phyloP scores from a whole-genome alignment of 2,888 invertebrate species.

The Lithodes maja region DNA sequence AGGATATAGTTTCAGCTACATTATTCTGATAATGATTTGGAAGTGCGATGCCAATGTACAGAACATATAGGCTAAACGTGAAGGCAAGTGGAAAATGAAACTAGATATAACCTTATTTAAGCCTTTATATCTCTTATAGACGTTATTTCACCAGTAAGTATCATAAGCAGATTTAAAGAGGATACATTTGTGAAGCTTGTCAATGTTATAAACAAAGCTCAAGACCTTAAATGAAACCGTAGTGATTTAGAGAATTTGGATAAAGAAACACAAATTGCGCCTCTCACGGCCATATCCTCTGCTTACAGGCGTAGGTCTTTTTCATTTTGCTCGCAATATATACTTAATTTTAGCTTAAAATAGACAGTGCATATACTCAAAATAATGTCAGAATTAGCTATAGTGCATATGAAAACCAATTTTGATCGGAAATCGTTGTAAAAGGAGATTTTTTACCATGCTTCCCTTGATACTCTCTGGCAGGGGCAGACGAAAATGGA shows the following conservation, averaged over 20 bases:
- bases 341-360: background rate
- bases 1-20: slow-evolving; percentile 50
- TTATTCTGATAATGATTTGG: background rate
- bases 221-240: background rate
- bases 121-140: slow-evolving; percentile 11
- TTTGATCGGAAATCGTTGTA: background rate
- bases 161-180: slow-evolving; percentile 26
- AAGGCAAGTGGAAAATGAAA: slow-evolving; percentile 32
- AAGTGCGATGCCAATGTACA: slow-evolving; percentile 25
- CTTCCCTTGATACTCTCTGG: background rate
- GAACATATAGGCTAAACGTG: slow-evolving; percentile 25
- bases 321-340: slow-evolving; percentile 33
- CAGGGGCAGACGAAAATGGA: background rate
- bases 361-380: background rate
- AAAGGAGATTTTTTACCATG: slow-evolving; percentile 18
- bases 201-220: background rate
- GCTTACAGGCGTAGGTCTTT: slow-evolving; percentile 35
- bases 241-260: slow-evolving; percentile 56
- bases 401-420: background rate
- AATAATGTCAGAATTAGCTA: background rate
- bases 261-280: slow-evolving; percentile 54
- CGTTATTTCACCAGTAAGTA: background rate
- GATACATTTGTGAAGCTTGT: slow-evolving; percentile 26
- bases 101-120: slow-evolving; percentile 60
- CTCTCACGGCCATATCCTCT: slow-evolving; percentile 40